Base-by-base conservation (phyloP, 2,797 vertebrate genomes). In the Myotis pilosus region DNA sequence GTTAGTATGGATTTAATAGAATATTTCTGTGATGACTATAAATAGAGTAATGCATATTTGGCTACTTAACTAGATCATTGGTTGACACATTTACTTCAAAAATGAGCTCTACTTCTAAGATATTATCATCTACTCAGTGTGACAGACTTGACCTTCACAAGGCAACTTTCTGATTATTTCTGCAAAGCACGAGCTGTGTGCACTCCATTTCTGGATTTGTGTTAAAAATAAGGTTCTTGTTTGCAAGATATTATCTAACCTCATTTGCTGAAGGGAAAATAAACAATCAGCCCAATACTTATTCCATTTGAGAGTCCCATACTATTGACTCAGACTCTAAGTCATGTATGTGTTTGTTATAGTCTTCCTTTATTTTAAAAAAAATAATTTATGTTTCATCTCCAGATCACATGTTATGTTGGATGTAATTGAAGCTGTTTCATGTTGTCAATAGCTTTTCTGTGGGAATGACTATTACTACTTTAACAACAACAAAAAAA, bases 201-300 rank as follows among this genome's bases (percentile, higher is more conserved):
- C 57, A 33, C 23, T 30, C 11, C 57, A 11, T 72, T 95, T 90
- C 64, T 88, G 4, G 16, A 62, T 95, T 74, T 94, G 36, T 60
- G 44, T 79, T 89, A 51, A 95, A 87, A 95, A 91, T 81, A 78
- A 72, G 25, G 16, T 79, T 72, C 25, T 91, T 76, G 57, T 86
- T 85, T 94, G 36, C 7, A 94, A 75, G 85, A 89, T 93, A 19
- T 36, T 83, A 91, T 66, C 28, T 88, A 55, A 84, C 17, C 3
- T 85, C 51, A 90, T 78, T 74, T 81, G 57, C 47, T 25, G 25
- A 89, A 3, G 49, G 53, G 51, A 49, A 30, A 72, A 53, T 17
- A 72, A 33, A 87, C 15, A 95, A 36, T 87, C 41, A 85, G 3
- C 0, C 16, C 51, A 9, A 28, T 87, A 66, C 76, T 93, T 95